Base-by-base conservation (phyloP, 2,113 vertebrate genomes). In the Onychostruthus taczanowskii region DNA sequence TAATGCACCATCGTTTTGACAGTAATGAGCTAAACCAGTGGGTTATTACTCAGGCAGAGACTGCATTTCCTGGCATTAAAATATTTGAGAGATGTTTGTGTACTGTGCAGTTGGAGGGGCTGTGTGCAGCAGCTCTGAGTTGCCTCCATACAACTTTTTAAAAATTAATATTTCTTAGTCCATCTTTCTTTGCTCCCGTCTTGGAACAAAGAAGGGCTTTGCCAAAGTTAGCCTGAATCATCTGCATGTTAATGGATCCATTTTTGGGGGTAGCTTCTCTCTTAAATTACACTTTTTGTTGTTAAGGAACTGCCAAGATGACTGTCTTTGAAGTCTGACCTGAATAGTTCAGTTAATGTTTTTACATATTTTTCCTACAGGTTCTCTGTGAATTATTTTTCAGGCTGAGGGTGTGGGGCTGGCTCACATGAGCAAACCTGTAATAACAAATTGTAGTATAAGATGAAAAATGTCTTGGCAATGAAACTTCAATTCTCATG, bases 21-120 rank as follows among this genome's bases (percentile, higher is more conserved):
- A 97, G 88, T 97, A 97, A 98, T 98, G 96, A 97, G 95, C 97
- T 97, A 90, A 97, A 97, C 91, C 95, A 86, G 85, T 81, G 73
- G 92, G 94, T 92, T 96, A 95, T 97, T 97, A 95, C 79, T 96
- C 89, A 27, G 86, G 69, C 88, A 96, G 93, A 97, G 95, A 94
- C 78, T 78, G 59, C 94, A 96, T 97, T 98, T 97, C 96, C 97
- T 97, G 95, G 72, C 75, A 47, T 97, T 97, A 95, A 97, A 97
- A 95, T 91, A 88, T 96, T 97, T 97, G 95, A 96, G 95, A 91
- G 95, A 77, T 94, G 80, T 93, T 84, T 95, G 81, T 61, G 86
- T 87, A 52, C 30, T 74, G 53, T 76, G 58, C 47, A 33, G 77
- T 62, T 88, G 76, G 84, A 94, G 87, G 78, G 94, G 16, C 90